Percentiles rank a stretch among this genome's conserved stretches.
Evolutionary conservation across 2,888 invertebrate genomes (phyloP).

Genomic region (Amblyjoppa fuscipennis): DNA sequence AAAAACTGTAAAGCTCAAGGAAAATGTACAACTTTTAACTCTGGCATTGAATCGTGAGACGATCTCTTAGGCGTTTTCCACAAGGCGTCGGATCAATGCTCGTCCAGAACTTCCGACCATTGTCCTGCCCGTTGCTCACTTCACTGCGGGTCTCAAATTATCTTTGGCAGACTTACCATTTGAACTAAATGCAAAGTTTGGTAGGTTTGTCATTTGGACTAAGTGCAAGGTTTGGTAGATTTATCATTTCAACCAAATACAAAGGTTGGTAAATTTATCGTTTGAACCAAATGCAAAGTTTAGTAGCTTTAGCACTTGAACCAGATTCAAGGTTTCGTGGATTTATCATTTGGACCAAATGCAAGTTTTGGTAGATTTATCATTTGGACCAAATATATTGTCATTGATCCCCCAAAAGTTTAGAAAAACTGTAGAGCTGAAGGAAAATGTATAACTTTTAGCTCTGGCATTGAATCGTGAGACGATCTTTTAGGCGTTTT

Average conservation of each 20-base stretch:
- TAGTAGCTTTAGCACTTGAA: too few relatives aligned
- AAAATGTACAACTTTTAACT: slow-evolving; percentile 56
- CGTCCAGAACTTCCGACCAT: slow-evolving; percentile 61
- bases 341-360: too few relatives aligned
- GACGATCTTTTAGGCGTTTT: slow-evolving; percentile 50
- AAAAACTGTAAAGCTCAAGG: not conserved
- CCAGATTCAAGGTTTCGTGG: too few relatives aligned
- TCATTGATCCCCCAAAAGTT: slow-evolving; percentile 43
- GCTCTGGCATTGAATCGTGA: slow-evolving; percentile 63
- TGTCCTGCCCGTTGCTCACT: slow-evolving; percentile 54
- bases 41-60: slow-evolving; percentile 61
- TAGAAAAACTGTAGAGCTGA: not conserved
- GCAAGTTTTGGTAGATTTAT: too few relatives aligned
- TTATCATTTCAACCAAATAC: not conserved
- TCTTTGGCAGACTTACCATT: too few relatives aligned
- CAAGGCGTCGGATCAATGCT: slow-evolving; percentile 22
- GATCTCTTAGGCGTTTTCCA: slow-evolving; percentile 48
- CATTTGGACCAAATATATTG: not conserved
- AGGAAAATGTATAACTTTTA: slow-evolving; percentile 43
- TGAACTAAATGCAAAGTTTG: too few relatives aligned
- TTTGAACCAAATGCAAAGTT: not conserved
- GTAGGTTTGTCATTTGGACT: too few relatives aligned
- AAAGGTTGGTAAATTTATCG: not conserved
- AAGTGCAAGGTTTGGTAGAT: not conserved
- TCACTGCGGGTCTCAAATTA: slow-evolving; percentile 10